Conservation (phyloP, 30 jellyfish, hydroid and myxozoan species). For the Sanderia malayensis region DNA sequence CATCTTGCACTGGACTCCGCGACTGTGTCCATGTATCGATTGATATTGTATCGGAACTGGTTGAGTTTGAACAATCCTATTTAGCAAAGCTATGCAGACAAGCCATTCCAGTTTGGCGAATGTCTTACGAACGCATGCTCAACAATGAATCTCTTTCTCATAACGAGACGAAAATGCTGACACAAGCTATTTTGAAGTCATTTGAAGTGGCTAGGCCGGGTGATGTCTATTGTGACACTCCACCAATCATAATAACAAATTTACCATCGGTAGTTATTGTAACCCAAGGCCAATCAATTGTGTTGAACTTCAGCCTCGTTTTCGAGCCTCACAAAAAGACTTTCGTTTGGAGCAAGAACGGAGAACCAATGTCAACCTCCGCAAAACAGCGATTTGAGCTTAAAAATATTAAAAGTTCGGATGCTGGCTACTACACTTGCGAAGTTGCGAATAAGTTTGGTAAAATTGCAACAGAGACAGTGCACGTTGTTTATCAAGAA, state of each 20-base stretch:
- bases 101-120: conserved; percentile 24
- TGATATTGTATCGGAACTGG: conserved; percentile 3
- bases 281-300: neutral
- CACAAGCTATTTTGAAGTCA: conserved; percentile 7
- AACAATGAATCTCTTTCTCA: conserved; percentile 7
- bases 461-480: conserved; percentile 7
- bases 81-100: conserved; percentile 18
- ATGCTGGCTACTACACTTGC: conserved; percentile 46
- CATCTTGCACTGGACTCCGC: conserved; percentile 33
- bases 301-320: conserved; percentile 9
- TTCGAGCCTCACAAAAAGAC: conserved; percentile 13
- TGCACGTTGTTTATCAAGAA: conserved; percentile 19
- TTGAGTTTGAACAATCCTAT: conserved; percentile 22
- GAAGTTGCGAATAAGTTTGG: conserved; percentile 59
- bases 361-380: neutral
- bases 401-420: neutral
- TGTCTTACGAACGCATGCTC: conserved; percentile 11
- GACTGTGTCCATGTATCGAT: conserved; percentile 47
- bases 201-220: conserved; percentile 8
- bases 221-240: conserved; percentile 32
- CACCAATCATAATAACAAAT: conserved; percentile 37
- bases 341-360: conserved; percentile 51
- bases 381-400: neutral
- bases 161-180: conserved; percentile 8
- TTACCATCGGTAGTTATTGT: conserved; percentile 19